Evolutionary conservation across 2,888 invertebrate species (phyloP).

Genomic region (Ceriagrion tenellum): DNA sequence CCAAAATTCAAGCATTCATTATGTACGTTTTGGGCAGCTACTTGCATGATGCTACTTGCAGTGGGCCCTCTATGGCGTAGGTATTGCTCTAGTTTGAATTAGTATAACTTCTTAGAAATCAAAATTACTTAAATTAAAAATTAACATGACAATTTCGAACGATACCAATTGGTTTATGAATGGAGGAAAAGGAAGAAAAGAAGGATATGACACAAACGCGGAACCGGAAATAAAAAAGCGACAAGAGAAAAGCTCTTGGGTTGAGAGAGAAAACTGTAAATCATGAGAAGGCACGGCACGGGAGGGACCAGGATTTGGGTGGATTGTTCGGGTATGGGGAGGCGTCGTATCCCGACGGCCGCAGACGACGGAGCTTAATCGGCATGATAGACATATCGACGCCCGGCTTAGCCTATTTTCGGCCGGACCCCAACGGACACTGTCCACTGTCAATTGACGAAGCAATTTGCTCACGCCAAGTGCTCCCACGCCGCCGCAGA

Average conservation of each 20-base stretch:
- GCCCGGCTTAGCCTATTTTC: slow-evolving; percentile 52
- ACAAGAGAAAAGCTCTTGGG: not conserved
- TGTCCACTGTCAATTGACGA: slow-evolving; percentile 49
- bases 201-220: not conserved
- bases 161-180: not conserved
- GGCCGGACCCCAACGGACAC: slow-evolving; percentile 19
- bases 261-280: not conserved
- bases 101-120: too few relatives aligned
- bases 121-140: too few relatives aligned
- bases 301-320: not conserved
- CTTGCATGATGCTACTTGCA: too few relatives aligned
- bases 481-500: not conserved
- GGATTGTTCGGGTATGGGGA: not conserved
- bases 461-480: slow-evolving; percentile 43
- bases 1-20: too few relatives aligned
- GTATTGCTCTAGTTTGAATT: too few relatives aligned
- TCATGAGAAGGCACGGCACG: not conserved
- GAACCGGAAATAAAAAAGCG: not conserved
- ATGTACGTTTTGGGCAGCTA: too few relatives aligned
- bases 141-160: too few relatives aligned
- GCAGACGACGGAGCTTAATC: slow-evolving; percentile 46
- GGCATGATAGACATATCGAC: slow-evolving; percentile 60
- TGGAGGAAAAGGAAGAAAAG: not conserved
- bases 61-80: too few relatives aligned
- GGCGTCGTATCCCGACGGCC: not conserved